phyloP scores from a whole-genome alignment of 2,113 vertebrate genomes.

The Pseudopodoces humilis region DNA sequence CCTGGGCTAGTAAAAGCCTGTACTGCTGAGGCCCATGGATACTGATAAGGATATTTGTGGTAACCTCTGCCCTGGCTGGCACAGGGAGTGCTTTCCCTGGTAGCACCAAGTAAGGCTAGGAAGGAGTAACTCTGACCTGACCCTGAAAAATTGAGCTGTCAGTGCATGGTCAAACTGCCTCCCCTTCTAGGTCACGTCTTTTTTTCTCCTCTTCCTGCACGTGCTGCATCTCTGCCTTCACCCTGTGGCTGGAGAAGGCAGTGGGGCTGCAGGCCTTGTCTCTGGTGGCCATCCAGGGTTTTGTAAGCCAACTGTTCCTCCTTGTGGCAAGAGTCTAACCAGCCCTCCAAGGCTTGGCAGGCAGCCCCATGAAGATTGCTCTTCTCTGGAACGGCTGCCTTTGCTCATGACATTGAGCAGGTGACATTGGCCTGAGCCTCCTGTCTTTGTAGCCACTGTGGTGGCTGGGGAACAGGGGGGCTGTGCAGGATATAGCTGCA shows the following conservation, averaged over 20 bases:
- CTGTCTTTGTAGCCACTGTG: neutral
- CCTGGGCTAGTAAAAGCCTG: neutral
- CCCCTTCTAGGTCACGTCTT: neutral
- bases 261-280: neutral
- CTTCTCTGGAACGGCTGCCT: neutral
- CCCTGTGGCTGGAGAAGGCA: neutral
- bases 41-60: neutral
- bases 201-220: neutral
- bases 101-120: neutral
- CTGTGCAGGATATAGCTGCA: fast-evolving
- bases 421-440: neutral
- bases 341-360: neutral
- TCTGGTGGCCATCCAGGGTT: neutral
- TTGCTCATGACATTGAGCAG: neutral
- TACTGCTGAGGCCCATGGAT: neutral
- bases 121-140: neutral
- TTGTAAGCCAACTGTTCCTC: neutral
- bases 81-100: neutral
- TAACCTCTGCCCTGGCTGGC: neutral
- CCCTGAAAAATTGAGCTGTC: neutral
- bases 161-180: neutral
- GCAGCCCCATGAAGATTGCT: neutral
- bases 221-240: neutral
- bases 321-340: neutral
- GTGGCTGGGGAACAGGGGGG: neutral